Evolutionary conservation across 2,797 vertebrate species (phyloP), one percentile per base, ranked within the genome.

Genomic region (Thalassophryne amazonica): DNA sequence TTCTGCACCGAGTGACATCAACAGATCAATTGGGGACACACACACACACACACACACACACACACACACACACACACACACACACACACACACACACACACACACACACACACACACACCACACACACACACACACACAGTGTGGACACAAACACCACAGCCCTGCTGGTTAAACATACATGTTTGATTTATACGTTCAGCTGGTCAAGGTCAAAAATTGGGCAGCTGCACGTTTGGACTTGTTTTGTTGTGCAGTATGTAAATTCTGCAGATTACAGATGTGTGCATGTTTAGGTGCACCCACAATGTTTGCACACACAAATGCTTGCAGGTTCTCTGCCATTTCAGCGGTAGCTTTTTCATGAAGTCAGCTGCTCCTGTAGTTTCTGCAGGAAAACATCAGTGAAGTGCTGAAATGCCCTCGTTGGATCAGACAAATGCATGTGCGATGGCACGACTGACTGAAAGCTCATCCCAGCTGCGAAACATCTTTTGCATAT

Each of bases 21-120:
- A 79, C 68, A 75, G 73, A 87, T 89, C 86, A 88, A 83, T 87
- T 59, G 60, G 21, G 28, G 33, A 48, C 65, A 60, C 52, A 52
- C 67, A 50, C 38, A 47, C 38, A 66, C 37, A 53, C 41, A 60
- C 25, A 47, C 39, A 39, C 37, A 25, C 29, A 49, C 16, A 42
- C 53, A 2, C 52, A 42, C 17, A 42, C 34, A 47, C 66, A 21
- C 41, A 30, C 23, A 19, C 48, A 36, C 32, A 39, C 10, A 45
- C 17, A 15, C 46, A 43, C 23, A 41, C 33, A 38, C 22, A 30
- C 18, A 53, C 42, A 60, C 39, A 31, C 13, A 27, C 23, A 34
- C 14, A 28, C 17, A 37, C 32, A 22, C 17, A 15, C 6, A 31
- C 30, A 57, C 17, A 11, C 45, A 32, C 36, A 9, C 7, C 65